Evolutionary conservation across 2,113 vertebrate genomes (phyloP), one percentile per base, ranked within the genome.

Genomic region (Hemiscyllium ocellatum): DNA sequence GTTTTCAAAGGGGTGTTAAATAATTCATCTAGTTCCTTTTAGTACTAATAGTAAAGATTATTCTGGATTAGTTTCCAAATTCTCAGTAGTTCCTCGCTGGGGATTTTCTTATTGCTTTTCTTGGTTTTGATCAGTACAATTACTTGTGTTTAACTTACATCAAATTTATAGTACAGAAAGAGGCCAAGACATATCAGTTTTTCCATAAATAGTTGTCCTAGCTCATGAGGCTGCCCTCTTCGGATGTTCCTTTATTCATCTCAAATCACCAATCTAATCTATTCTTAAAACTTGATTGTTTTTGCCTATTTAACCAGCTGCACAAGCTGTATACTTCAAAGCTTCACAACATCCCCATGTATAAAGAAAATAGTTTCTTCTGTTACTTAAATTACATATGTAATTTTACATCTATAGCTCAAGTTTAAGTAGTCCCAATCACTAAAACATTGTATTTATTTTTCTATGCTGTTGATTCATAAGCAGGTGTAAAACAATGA

Each of bases 401-500:
- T 24, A 56, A 87, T 56, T 22, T 83, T 50, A 15, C 29, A 29
- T 7, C 26, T 15, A 61, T 26, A 26, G 15, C 24, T 29, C 86
- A 33, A 61, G 3, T 89, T 89, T 52, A 56, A 52, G 26, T 29
- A 12, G 24, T 50, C 42, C 56, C 26, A 89, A 33, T 56, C 20
- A 29, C 26, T 56, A 29, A 90, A 90, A 90, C 24, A 65, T 37
- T 15, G 0, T 37, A 15, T n/a, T n/a, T 65, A 2, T 66, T 66
- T 91, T 7, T 22, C 61, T 66, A 7, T 37, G 0, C 52, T 2
- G 15, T 4, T 56, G 50, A n/a, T 19, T 61, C 89, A 91, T 37
- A 91, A 91, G 2, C 87, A 90, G 29, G 13, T 91, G n/a, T 91
- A 91, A 90, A 90, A 56, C n/a, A 65, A 91, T 91, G 19, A 91